These are phyloP conservation scores for Hyperoplus lanceolatus DNA, from an alignment of 2,797 vertebrate species.

Conservation along the genomic window DNA sequence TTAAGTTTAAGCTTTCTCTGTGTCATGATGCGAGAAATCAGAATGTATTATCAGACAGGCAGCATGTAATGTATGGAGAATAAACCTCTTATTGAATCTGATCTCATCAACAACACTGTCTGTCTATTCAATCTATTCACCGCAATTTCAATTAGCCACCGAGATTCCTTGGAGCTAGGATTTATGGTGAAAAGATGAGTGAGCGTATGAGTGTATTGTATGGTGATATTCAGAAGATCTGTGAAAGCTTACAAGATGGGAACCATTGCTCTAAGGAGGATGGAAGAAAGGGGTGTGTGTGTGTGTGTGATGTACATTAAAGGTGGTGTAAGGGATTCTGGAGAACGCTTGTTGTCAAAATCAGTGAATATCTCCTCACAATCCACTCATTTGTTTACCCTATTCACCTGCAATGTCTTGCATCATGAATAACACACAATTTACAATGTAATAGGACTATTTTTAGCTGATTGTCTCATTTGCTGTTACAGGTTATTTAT, in stretches of 20 bases:
- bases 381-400: too few relatives aligned
- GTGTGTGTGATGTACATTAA: too few relatives aligned
- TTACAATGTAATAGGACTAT: too few relatives aligned
- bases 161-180: slow-evolving; percentile 37
- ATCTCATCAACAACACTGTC: neutral
- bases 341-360: too few relatives aligned
- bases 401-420: too few relatives aligned
- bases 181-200: slow-evolving; percentile 54
- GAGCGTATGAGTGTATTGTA: slow-evolving; percentile 41
- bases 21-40: slow-evolving; percentile 43
- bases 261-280: neutral
- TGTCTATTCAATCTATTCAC: slow-evolving; percentile 17
- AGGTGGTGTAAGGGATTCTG: too few relatives aligned
- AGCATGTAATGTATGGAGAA: slow-evolving; percentile 4
- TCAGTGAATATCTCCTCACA: too few relatives aligned
- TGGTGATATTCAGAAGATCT: slow-evolving; percentile 50
- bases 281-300: neutral
- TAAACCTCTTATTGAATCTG: slow-evolving; percentile 24
- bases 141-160: slow-evolving; percentile 38
- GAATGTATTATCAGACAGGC: slow-evolving; percentile 27
- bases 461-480: too few relatives aligned
- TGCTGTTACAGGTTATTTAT: too few relatives aligned
- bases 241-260: slow-evolving; percentile 33
- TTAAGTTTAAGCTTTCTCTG: slow-evolving; percentile 11
- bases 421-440: too few relatives aligned